Evolutionary conservation across 30 jellyfish, hydroid and myxozoan species (phyloP).

Genomic region (Cassiopea andromeda): DNA sequence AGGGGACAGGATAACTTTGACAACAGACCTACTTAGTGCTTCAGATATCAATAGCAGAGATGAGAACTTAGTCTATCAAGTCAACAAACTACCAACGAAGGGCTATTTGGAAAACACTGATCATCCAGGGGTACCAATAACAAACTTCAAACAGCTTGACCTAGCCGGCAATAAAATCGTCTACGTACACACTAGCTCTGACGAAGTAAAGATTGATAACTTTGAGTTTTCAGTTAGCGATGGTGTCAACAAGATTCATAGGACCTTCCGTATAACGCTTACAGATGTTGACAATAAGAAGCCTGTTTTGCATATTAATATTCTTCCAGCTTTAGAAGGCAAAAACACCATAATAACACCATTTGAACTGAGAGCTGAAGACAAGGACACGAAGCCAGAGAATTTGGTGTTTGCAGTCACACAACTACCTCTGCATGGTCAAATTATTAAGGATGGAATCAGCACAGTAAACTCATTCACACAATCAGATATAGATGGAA

Average conservation of each 20-base stretch:
- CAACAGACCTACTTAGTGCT: conserved; percentile 97
- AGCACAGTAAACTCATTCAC: conserved; percentile 45
- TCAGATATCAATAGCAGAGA: conserved; percentile 94
- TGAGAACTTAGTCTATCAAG: conserved; percentile 70
- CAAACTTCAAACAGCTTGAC: conserved; percentile 89
- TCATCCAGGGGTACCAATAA: conserved; percentile 88
- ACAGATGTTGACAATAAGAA: conserved; percentile 81
- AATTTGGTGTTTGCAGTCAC: conserved; percentile 61
- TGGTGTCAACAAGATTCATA: conserved; percentile 85
- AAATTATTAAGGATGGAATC: conserved; percentile 57
- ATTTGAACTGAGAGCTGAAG: conserved; percentile 87
- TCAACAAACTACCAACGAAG: conserved; percentile 88
- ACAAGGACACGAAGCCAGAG: conserved; percentile 81
- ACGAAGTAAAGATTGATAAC: conserved; percentile 86
- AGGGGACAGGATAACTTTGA: conserved; percentile 78
- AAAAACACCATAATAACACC: conserved; percentile 84
- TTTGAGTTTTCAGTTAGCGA: conserved; percentile 97
- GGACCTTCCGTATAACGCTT: conserved; percentile 89
- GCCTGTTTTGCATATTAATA: conserved; percentile 67
- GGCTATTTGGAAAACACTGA: conserved; percentile 88
- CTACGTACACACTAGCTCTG: conserved; percentile 89
- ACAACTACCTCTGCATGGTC: conserved; percentile 88
- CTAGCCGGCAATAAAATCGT: conserved; percentile 91
- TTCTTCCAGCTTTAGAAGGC: conserved; percentile 82
- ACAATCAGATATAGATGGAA: conserved; percentile 80